Conservation (phyloP, 2,888 invertebrate species). For the Trissolcus japonicus region DNA sequence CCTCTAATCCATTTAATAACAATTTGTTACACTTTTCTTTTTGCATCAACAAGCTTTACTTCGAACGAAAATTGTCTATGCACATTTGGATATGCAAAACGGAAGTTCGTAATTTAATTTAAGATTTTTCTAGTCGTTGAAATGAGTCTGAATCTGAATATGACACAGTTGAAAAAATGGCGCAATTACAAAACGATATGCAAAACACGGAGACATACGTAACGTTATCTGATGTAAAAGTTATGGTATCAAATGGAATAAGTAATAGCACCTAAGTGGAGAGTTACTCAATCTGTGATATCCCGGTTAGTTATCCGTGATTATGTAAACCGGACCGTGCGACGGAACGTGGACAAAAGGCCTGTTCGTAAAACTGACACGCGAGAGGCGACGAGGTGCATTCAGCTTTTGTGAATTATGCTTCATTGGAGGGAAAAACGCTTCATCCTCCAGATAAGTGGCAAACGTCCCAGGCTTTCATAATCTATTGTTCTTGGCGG, state of each 20-base stretch:
- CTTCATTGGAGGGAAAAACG: slow-evolving; percentile 50
- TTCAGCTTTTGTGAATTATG: slow-evolving; percentile 51
- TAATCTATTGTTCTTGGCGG: slow-evolving; percentile 51
- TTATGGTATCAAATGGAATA: too few relatives aligned
- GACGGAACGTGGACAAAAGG: slow-evolving; percentile 53
- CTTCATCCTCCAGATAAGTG: slow-evolving; percentile 35
- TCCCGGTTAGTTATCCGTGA: slow-evolving; percentile 52
- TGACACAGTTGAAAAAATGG: background rate
- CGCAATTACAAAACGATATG: background rate
- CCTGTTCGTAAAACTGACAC: slow-evolving; percentile 35
- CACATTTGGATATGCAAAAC: too few relatives aligned
- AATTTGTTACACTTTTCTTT: too few relatives aligned
- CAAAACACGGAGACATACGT: background rate
- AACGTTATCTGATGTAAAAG: too few relatives aligned
- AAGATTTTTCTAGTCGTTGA: too few relatives aligned
- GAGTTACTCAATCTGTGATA: slow-evolving; percentile 54
- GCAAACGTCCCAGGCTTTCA: slow-evolving; percentile 55
- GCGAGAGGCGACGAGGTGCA: slow-evolving; percentile 21
- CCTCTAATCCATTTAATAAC: too few relatives aligned
- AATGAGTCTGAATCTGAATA: too few relatives aligned
- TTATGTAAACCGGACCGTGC: slow-evolving; percentile 66
- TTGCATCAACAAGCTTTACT: too few relatives aligned
- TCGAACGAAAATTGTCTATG: too few relatives aligned
- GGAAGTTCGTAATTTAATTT: too few relatives aligned
- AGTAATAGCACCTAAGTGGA: slow-evolving; percentile 27